A percentile compares a stretch with the other conserved stretches of the same genome.
Evolutionary conservation across 2,888 invertebrate genomes (phyloP).

Genomic region (Siphonodentalium dalli): DNA sequence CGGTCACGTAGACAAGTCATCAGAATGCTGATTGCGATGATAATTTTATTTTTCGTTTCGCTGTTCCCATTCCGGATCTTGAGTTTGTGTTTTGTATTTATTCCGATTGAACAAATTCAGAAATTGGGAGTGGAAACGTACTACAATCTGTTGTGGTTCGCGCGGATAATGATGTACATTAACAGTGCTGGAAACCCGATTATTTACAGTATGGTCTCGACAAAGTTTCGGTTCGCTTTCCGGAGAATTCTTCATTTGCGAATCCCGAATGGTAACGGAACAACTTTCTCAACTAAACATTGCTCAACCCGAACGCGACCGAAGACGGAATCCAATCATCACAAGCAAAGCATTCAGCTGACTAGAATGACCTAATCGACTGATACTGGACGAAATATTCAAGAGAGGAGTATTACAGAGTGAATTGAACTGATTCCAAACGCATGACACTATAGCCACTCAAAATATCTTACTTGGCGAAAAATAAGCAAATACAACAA

Average conservation of each 20-base stretch:
- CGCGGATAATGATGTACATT: conserved; percentile 80
- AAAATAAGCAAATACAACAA: too few relatives aligned
- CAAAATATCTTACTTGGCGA: too few relatives aligned
- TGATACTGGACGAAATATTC: too few relatives aligned
- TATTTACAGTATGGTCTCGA: conserved; percentile 89
- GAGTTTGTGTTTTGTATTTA: conserved; percentile 85
- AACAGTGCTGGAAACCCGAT: conserved; percentile 92
- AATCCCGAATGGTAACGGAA: too few relatives aligned
- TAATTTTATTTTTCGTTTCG: conserved; percentile 85
- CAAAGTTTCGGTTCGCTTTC: conserved; percentile 77
- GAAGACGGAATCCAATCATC: too few relatives aligned
- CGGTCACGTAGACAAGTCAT: conserved; percentile 44
- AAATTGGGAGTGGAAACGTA: conserved; percentile 81
- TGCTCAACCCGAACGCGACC: too few relatives aligned
- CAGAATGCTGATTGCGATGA: conserved; percentile 42
- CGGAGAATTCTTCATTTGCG: conserved; percentile 19
- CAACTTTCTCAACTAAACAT: too few relatives aligned
- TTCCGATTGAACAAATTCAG: conserved; percentile 74
- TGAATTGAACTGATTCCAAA: too few relatives aligned
- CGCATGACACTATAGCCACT: too few relatives aligned
- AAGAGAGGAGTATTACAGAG: too few relatives aligned
- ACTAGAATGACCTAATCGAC: too few relatives aligned
- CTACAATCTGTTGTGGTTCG: conserved; percentile 83
- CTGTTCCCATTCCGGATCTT: conserved; percentile 87
- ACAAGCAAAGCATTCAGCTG: too few relatives aligned